These are phyloP conservation scores for Cheilosia soror DNA, from an alignment of 2,888 invertebrate species.

Conservation along the genomic window DNA sequence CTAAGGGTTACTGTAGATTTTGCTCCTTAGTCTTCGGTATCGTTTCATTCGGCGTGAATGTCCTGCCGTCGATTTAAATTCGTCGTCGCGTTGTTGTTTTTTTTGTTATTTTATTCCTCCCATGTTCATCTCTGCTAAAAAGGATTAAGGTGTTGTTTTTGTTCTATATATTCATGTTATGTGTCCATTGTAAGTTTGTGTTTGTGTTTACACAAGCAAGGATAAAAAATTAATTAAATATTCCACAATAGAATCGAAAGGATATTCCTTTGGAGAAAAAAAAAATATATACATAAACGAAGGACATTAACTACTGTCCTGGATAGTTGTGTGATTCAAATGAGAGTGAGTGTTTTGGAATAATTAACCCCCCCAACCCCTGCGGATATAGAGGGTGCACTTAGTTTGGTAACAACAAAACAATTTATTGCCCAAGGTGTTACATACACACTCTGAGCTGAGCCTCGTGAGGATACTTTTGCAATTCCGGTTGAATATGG, in stretches of 20 bases:
- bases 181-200: conserved; percentile 4
- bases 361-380: conserved; percentile 12
- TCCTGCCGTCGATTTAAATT: conserved; percentile 61
- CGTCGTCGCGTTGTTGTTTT: conserved; percentile 49
- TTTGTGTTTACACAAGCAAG: conserved; percentile 6
- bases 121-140: conserved; percentile 18
- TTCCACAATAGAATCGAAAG: background rate
- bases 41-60: conserved; percentile 64
- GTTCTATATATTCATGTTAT: background rate
- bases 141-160: conserved; percentile 31
- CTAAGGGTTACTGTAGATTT: conserved; percentile 57
- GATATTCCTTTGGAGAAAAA: conserved; percentile 1
- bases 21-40: conserved; percentile 72
- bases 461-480: conserved; percentile 40
- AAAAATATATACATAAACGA: conserved; percentile 23
- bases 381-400: background rate
- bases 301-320: conserved; percentile 30
- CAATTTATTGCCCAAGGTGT: conserved; percentile 36
- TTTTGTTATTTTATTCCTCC: conserved; percentile 11
- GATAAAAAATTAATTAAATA: conserved; percentile 47
- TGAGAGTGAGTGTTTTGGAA: conserved; percentile 50
- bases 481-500: conserved; percentile 3
- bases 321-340: conserved; percentile 49
- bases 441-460: background rate
- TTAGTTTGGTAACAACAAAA: conserved; percentile 41